Percentiles rank a stretch among this genome's conserved stretches.
Evolutionary conservation across 2,797 vertebrate species (phyloP).

Genomic region (Tangara arthus): DNA sequence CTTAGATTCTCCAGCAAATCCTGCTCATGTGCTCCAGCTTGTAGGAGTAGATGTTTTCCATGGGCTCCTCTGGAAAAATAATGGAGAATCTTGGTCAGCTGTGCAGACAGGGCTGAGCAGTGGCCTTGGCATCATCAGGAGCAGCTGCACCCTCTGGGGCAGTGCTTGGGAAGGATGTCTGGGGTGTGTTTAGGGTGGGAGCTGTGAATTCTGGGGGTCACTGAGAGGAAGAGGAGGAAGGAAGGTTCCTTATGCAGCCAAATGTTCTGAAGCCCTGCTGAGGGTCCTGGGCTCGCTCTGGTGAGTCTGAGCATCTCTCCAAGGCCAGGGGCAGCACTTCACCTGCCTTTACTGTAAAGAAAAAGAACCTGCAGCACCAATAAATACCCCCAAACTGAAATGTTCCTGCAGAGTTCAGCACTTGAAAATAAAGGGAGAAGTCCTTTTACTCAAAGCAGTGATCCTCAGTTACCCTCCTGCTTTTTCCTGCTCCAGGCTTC

Average conservation of each 20-base stretch:
- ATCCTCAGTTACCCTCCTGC: background rate
- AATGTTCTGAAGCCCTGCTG: background rate
- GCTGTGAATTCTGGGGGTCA: background rate
- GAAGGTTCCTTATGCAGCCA: background rate
- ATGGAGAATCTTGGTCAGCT: background rate
- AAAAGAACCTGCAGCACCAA: background rate
- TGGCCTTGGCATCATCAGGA: background rate
- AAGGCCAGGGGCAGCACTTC: background rate
- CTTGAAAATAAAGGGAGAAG: background rate
- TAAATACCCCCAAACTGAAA: rapidly evolving
- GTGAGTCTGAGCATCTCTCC: background rate
- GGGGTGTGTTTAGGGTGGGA: rapidly evolving
- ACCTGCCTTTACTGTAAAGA: background rate
- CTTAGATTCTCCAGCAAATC: background rate
- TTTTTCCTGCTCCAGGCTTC: background rate
- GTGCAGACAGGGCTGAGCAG: background rate
- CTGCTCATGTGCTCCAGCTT: background rate
- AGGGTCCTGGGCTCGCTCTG: background rate
- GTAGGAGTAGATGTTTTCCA: rapidly evolving
- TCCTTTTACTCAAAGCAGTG: background rate
- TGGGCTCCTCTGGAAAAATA: background rate
- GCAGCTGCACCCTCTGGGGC: background rate
- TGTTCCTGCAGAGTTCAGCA: background rate
- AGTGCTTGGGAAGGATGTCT: background rate
- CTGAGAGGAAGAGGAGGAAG: background rate